Evolutionary conservation across 2,113 vertebrate genomes (phyloP), one percentile per base, ranked within the genome.

Genomic region (Spermophilus dauricus): DNA sequence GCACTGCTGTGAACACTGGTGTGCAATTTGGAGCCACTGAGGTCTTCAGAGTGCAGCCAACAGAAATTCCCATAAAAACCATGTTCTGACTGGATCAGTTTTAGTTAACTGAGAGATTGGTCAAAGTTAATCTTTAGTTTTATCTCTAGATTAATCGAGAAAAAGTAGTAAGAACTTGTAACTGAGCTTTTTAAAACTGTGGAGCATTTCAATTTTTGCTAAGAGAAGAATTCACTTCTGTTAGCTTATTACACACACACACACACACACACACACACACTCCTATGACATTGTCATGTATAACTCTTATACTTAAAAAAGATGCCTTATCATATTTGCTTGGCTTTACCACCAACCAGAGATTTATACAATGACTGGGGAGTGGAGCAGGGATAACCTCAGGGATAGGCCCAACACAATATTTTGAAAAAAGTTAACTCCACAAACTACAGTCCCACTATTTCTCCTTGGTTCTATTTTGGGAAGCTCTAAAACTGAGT

Each of bases 91-190:
- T 76, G 32, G 5, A 84, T 77, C 9, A n/a, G 3, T 77, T 91
- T 86, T 8, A 51, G 42, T 28, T 63, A 63, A 63, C 10, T 28
- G 26, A 63, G 20, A 58, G 56, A 24, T 58, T 58, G 5, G 22
- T 58, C 56, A 58, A 58, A 22, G 56, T 58, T 58, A 8, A 58
- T 58, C 56, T 58, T 24, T 58, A 22, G 56, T 20, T 22, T 58
- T 34, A 39, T 39, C 85, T 95, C 89, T 56, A 89, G 20, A 20
- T 95, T 72, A 65, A 95, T 84, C 58, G 65, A 45, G 22, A 65
- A 22, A 91, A 82, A 73, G 39, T 89, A 69, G 24, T 67, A 83
- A 96, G 94, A 92, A 90, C 82, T 5, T 45, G 5, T 56, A 82
- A 81, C 12, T 58, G 45, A 94, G 18, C 32, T 39, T 75, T 80